Evolutionary conservation across 2,888 invertebrate species (phyloP).

Genomic region (Meandrusa payeni): DNA sequence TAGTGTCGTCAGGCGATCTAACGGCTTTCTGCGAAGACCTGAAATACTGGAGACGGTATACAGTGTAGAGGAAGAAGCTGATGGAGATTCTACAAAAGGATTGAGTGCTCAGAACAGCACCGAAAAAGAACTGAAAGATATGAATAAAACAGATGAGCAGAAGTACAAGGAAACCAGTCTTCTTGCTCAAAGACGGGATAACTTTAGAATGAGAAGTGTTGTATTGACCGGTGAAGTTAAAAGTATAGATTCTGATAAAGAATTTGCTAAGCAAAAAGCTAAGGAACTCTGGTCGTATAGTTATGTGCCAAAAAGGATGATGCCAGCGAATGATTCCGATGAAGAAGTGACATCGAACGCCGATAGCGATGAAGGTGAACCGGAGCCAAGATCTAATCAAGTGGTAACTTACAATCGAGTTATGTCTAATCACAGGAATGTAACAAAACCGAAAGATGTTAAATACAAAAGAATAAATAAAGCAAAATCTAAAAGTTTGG

Average conservation of each 20-base stretch:
- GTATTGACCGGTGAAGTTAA: slow-evolving; percentile 70
- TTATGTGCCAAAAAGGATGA: slow-evolving; percentile 75
- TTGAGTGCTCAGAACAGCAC: slow-evolving; percentile 75
- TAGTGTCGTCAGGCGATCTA: slow-evolving; percentile 85
- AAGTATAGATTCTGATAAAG: slow-evolving; percentile 68
- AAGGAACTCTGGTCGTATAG: slow-evolving; percentile 72
- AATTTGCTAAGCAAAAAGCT: slow-evolving; percentile 43
- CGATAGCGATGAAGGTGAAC: slow-evolving; percentile 66
- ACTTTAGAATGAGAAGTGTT: slow-evolving; percentile 71
- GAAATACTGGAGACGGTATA: slow-evolving; percentile 92
- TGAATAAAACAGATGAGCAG: slow-evolving; percentile 72
- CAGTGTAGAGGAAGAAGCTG: slow-evolving; percentile 92
- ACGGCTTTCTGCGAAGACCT: slow-evolving; percentile 89
- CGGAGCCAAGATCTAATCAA: slow-evolving; percentile 68
- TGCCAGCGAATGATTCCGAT: slow-evolving; percentile 64
- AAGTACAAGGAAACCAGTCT: slow-evolving; percentile 78
- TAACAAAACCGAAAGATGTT: slow-evolving; percentile 94
- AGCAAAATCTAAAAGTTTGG: slow-evolving; percentile 93
- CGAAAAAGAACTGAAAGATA: slow-evolving; percentile 69
- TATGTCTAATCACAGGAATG: slow-evolving; percentile 94
- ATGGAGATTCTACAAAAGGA: slow-evolving; percentile 80
- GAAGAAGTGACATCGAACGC: slow-evolving; percentile 67
- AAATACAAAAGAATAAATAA: slow-evolving; percentile 95
- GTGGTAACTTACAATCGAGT: slow-evolving; percentile 91
- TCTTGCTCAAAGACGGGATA: slow-evolving; percentile 71